Base-by-base conservation (phyloP, 2,797 vertebrate genomes). In the Sebastes hopkinsi region DNA sequence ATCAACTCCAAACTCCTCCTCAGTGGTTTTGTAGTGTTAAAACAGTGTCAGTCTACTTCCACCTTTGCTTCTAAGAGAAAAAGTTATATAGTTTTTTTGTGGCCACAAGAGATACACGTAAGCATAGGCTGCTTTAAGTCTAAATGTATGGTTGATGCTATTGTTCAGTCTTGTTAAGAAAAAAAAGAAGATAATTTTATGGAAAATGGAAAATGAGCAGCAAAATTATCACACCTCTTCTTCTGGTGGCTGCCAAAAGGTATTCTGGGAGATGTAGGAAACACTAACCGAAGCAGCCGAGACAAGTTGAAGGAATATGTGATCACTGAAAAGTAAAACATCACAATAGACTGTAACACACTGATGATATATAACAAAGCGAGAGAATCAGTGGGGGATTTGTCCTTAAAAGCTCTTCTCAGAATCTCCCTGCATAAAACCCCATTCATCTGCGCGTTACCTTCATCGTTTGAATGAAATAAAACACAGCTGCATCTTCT, bases 401-500 rank as follows among this genome's bases (percentile, higher is more conserved):
- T 60, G 59, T 36, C 52, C 34, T 82, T 79, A 78, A 74, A 77
- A 75, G 69, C 72, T 69, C 27, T 14, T 69, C 64, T 68, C 55
- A 23, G 69, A 52, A 42, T 84, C 52, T 77, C 23, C 30, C 81
- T 25, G 29, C 29, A 46, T 46, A 46, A 8, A 64, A 34, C 34
- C 34, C 36, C 5, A 52, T 83, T 78, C 14, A 74, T 85, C 67
- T 84, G 52, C 55, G 34, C 75, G 84, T 68, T 59, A 13, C 83
- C 62, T 77, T 52, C 12, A 72, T 76, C 3, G 3, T 85, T 85
- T 87, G 79, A 89, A 82, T 66, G 55, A 23, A 83, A 75, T 42
- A 82, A 85, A 90, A 67, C 67, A 59, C 42, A 22, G 69, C 72
- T 64, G 68, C 80, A 68, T 82, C 81, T 67, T 91, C 77, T 91